A percentile compares a stretch with the other conserved stretches of the same genome.
Conservation (phyloP, 2,797 vertebrate species). For the Fistularia commersonii region DNA sequence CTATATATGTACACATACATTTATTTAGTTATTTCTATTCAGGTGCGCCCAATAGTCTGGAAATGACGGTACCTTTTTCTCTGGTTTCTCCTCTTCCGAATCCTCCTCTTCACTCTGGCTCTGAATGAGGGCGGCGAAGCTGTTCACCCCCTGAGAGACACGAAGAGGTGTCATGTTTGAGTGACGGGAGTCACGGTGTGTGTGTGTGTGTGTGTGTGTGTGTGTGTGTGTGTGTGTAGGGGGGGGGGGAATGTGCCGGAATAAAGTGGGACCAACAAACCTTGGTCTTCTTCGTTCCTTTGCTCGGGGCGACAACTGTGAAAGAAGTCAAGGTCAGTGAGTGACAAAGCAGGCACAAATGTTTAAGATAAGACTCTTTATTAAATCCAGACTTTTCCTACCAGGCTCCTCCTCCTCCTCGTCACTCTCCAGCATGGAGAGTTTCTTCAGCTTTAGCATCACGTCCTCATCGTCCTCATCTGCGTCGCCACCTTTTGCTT, state of each 20-base stretch:
- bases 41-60: too few species aligned
- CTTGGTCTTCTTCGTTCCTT: slow-evolving; percentile 74
- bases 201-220: too few species aligned
- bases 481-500: slow-evolving; percentile 72
- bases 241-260: neutral
- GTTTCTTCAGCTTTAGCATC: slow-evolving; percentile 80
- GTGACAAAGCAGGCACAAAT: neutral
- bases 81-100: slow-evolving; percentile 46
- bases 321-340: too few species aligned
- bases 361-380: too few species aligned
- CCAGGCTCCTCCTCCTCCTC: slow-evolving; percentile 78
- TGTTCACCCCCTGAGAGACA: slow-evolving; percentile 78
- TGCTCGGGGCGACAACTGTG: slow-evolving; percentile 61
- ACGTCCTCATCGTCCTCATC: slow-evolving; percentile 78
- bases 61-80: slow-evolving; percentile 49
- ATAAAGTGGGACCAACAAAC: slow-evolving; percentile 47
- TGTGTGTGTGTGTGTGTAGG: neutral
- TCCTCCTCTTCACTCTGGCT: slow-evolving; percentile 70
- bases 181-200: neutral
- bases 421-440: slow-evolving; percentile 82
- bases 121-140: slow-evolving; percentile 84
- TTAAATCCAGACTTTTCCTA: slow-evolving; percentile 8
- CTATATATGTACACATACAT: too few species aligned
- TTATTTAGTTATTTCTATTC: too few species aligned
- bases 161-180: slow-evolving; percentile 16